These are phyloP conservation scores for Acrossocheilus wenchowensis DNA, from an alignment of 2,797 vertebrate species.

Conservation along the genomic window DNA sequence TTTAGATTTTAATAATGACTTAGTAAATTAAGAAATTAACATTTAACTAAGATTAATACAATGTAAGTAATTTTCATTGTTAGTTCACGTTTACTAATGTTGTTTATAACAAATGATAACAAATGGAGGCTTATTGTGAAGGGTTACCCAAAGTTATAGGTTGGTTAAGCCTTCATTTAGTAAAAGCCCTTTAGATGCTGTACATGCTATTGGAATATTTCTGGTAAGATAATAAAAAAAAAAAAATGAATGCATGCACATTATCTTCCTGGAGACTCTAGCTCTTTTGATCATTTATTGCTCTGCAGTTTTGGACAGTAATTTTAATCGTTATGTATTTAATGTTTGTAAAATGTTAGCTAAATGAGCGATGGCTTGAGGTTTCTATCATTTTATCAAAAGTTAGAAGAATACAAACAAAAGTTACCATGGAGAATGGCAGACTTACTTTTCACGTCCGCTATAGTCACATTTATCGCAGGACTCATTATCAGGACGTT, in stretches of 20 bases:
- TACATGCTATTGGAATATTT: neutral
- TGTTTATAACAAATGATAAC: too few species aligned
- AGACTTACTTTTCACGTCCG: slow-evolving; percentile 75
- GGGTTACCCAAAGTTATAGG: too few species aligned
- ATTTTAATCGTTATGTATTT: neutral
- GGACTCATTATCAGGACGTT: slow-evolving; percentile 61
- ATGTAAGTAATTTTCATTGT: too few species aligned
- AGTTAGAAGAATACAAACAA: neutral
- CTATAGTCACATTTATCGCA: slow-evolving; percentile 73
- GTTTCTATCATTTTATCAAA: neutral
- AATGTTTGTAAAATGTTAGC: neutral
- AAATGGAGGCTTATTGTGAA: too few species aligned
- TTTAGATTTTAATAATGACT: too few species aligned
- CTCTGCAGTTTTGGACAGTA: neutral
- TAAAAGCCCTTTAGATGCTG: neutral
- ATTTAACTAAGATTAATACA: too few species aligned
- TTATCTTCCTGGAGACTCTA: neutral
- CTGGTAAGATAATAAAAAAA: neutral
- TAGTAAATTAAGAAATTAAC: too few species aligned
- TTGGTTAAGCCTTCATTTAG: too few species aligned
- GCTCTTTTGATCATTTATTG: neutral
- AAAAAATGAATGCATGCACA: neutral
- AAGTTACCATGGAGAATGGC: neutral
- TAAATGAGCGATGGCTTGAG: neutral
- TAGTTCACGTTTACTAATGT: too few species aligned